Evolutionary conservation across 2,888 invertebrate species (phyloP).

Genomic region (Nemotelus pantherinus): DNA sequence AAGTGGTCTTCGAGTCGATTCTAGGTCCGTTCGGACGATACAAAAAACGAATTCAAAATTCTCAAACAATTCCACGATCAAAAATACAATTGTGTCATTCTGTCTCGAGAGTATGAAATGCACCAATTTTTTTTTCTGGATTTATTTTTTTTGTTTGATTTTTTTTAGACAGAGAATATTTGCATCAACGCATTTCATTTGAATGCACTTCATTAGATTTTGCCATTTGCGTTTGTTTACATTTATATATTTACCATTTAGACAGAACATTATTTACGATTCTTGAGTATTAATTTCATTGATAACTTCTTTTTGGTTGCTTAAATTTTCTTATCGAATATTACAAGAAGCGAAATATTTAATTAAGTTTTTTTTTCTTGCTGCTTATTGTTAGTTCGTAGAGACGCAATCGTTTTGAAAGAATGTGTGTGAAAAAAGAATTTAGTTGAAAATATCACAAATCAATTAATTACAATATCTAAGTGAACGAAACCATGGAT

Average conservation of each 20-base stretch:
- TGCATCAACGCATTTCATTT: background rate
- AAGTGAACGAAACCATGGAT: background rate
- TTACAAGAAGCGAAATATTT: background rate
- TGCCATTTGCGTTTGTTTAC: too few species aligned
- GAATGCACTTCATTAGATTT: background rate
- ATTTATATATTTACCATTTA: background rate
- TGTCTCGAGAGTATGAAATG: background rate
- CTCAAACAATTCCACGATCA: conserved; percentile 28
- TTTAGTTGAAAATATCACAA: conserved; percentile 15
- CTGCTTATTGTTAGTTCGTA: background rate
- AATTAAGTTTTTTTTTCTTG: background rate
- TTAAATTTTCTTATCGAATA: background rate
- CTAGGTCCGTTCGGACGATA: background rate
- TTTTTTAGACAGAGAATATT: background rate
- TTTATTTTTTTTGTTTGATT: background rate
- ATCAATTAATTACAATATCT: background rate
- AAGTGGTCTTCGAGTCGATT: background rate
- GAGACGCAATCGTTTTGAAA: background rate
- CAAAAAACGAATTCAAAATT: conserved; percentile 26
- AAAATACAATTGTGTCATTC: conserved; percentile 38
- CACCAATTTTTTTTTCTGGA: background rate
- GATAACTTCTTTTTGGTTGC: background rate
- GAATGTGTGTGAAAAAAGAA: background rate
- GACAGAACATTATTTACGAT: background rate
- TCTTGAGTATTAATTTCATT: background rate